Base-by-base conservation (phyloP, 2,888 invertebrate genomes). In the Folsomia candida region DNA sequence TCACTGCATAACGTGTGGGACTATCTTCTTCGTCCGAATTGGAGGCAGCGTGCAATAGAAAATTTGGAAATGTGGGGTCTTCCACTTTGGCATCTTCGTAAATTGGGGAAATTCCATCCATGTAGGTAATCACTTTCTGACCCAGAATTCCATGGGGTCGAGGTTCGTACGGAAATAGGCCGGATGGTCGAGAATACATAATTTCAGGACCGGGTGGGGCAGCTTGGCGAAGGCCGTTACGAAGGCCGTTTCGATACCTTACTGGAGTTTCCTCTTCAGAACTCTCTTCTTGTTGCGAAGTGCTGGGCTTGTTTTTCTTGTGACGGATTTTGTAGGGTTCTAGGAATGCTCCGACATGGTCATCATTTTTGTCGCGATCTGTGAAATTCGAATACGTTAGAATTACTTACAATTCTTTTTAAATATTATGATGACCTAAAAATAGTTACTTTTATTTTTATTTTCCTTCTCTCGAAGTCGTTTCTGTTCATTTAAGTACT, bases 21-120 rank as follows among this genome's bases (percentile, higher is more conserved):
- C 57, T 60, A 28, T 9, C 0, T 1, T 64, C n/a, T 3, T 63
- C 64, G 11, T 70, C 66, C 1, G 54, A 25, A 1, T 11, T 14
- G n/a, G 65, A 27, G 37, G 61, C 68, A 4, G 70, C 66, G 29
- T 73, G 71, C 58, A 70, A 29, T n/a, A 75, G 75, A 47, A 75
- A 75, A 27, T 73, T 69, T 2, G 75, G 75, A 59, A 76, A 76
- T 22, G 65, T 65, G 20, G 76, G 76, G 47, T 76, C 76, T 25
- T 73, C 72, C 11, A 57, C n/a, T 29, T 71, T 71, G 2, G 25
- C 37, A n/a, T 73, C 60, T 0, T 71, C 71, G 51, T 63, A 75
- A 20, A 75, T 59, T 4, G 75, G 75, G 51, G 71, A 71, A 20
- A 57, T 63, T 6, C 73, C 76, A 59, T 76, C 73, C 63, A 70